A percentile compares a stretch with the other conserved stretches of the same genome.
These are phyloP conservation scores for Scaeva pyrastri DNA, from an alignment of 2,888 invertebrate genomes.

Conservation along the genomic window DNA sequence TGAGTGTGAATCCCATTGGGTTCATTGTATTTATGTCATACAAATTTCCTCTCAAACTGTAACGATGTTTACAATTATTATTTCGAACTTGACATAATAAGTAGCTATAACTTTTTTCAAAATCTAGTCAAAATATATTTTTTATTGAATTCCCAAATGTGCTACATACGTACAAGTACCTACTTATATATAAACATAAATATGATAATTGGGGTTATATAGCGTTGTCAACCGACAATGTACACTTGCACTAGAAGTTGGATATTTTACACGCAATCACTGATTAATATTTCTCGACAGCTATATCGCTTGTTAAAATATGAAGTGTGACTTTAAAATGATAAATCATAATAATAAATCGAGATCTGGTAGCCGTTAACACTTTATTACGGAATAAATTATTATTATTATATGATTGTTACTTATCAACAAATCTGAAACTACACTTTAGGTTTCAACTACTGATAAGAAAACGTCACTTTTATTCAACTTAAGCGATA, in stretches of 20 bases:
- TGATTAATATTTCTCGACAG: not conserved
- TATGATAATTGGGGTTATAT: too few relatives aligned
- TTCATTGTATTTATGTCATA: not conserved
- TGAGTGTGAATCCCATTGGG: too few relatives aligned
- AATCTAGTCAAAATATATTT: not conserved
- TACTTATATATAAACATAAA: too few relatives aligned
- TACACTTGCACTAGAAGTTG: not conserved
- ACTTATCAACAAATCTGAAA: constrained; percentile 36
- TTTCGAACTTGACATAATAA: not conserved
- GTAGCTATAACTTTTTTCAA: not conserved
- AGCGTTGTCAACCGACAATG: not conserved
- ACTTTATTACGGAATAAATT: constrained; percentile 11
- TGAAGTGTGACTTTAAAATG: not conserved
- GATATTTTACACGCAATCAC: not conserved
- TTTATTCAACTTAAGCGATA: constrained; percentile 18
- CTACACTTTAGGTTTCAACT: not conserved
- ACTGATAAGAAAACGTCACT: constrained; percentile 41
- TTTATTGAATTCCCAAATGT: not conserved
- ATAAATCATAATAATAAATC: constrained; percentile 4
- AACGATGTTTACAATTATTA: not conserved
- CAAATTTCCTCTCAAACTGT: not conserved
- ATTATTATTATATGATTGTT: not conserved
- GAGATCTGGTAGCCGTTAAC: not conserved
- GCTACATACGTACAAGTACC: not conserved
- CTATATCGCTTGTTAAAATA: not conserved